Evolutionary conservation across 2,888 invertebrate genomes (phyloP).

Genomic region (Agriopis marginaria): DNA sequence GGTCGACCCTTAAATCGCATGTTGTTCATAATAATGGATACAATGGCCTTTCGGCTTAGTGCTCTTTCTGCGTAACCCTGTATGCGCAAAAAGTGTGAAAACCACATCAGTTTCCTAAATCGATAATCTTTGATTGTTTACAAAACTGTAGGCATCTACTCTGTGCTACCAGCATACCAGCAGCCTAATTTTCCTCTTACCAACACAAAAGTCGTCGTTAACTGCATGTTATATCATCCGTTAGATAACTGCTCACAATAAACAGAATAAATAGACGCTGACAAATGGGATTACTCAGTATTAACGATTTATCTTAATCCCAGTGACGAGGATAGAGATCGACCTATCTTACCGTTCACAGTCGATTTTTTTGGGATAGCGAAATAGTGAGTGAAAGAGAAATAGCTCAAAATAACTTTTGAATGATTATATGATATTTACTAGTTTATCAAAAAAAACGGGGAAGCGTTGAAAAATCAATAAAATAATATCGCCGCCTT

Average conservation of each 20-base stretch:
- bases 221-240: slow-evolving; percentile 28
- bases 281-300: slow-evolving; percentile 43
- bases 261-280: slow-evolving; percentile 45
- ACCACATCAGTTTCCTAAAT: no score
- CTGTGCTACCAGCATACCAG: neutral
- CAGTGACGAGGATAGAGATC: slow-evolving; percentile 43
- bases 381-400: slow-evolving; percentile 3
- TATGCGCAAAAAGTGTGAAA: no score
- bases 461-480: neutral
- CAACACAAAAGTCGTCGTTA: slow-evolving; percentile 3
- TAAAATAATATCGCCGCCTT: no score
- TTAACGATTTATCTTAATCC: slow-evolving; percentile 47
- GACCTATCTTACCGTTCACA: slow-evolving; percentile 22
- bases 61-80: no score
- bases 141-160: neutral
- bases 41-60: no score
- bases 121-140: neutral
- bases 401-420: neutral
- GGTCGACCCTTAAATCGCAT: no score
- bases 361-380: slow-evolving; percentile 20
- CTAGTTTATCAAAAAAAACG: neutral
- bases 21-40: no score
- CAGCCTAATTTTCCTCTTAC: slow-evolving; percentile 17
- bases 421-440: neutral
- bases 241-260: slow-evolving; percentile 38